Base-by-base conservation (phyloP, 2,888 invertebrate species). In the Drosophila eohydei region DNA sequence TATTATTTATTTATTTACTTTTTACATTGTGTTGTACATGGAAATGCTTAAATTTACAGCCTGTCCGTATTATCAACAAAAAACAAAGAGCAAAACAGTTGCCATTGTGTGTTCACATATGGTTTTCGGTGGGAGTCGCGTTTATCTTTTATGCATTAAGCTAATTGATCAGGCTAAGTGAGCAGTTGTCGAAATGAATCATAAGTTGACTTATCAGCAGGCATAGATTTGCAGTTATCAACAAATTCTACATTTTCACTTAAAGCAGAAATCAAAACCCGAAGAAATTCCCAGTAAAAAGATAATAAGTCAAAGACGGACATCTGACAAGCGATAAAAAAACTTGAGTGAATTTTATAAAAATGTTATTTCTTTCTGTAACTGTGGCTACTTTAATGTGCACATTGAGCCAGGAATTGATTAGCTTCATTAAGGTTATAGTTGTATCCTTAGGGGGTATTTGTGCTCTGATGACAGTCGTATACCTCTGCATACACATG, bases 41-140 rank as follows among this genome's bases (percentile, higher is more conserved):
- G 30, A 43, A 32, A 43, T 62, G 9, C 14, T 43, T 9, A 40
- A 46, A 30, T 40, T n/a, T 43, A 38, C 56, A 36, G 30, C 36
- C n/a, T 32, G 21, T n/a, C 28, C 12, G 21, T n/a, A 41, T 41
- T 50, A 76, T 74, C 64, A 71, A 44, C 44, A 12, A 11, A 51
- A 36, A 55, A 50, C 38, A 34, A 32, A 50, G 28, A 12, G 16
- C 41, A 50, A 34, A 38, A 28, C 55, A 62, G 16, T 74, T 16
- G 12, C 6, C 36, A 57, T 56, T 59, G 30, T 12, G 46, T 28
- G 30, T 59, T 54, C 52, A 58, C 60, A 70, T 41, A 55, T 51
- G 77, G 44, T 65, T 65, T 41, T 21, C 9, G 6, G 2, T 50
- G 32, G 11, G 9, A 32, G 32, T 32, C 26, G 7, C 26, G 38